Evolutionary conservation across 1,140 invertebrate genomes (phyloP), one percentile per base, ranked within the genome.

Genomic region (Gryllus bimaculatus): DNA sequence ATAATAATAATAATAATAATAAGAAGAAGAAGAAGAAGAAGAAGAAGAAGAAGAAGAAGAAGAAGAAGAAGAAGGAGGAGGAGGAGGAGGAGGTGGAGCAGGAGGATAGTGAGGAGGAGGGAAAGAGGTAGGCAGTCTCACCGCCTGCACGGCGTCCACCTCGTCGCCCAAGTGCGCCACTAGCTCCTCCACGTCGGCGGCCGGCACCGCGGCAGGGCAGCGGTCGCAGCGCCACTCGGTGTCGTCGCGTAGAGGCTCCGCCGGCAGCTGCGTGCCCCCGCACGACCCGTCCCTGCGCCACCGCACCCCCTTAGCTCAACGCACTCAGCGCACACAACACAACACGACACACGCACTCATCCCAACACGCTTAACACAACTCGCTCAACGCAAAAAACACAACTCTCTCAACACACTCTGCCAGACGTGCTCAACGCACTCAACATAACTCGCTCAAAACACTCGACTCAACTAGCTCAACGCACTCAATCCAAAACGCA

Each of bases 151-250:
- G 47, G 86, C 87, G 74, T 95, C 93, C 2, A 94, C 92, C 83
- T 95, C 92, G 80, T 92, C 90, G 7, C 90, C 91, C 83, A 95
- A 89, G 84, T 92, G 89, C 1, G 90, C 89, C 48, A 91, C 88
- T 1, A 94, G 84, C 83, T 91, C 89, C 18, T 85, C 85, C 0
- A 91, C 89, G 81, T 92, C 89, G 8, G 83, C 83, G 4, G 88
- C 86, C 20, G 86, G 87, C 0, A 93, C 80, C 8, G 85, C 83
- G 47, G 92, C 89, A 6, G 89, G 88, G 82, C 93, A 95, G 81
- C 88, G 87, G 82, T 89, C 87, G 81, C 94, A 95, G 47, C 89
- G 88, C 93, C 93, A 95, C 81, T 94, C 92, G 0, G 91, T 90
- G 73, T 91, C 88, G 21, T 89, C 86, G 81, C 92, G 86, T 7